Evolutionary conservation across 2,113 vertebrate species (phyloP).

Genomic region (Erythrolamprus reginae): DNA sequence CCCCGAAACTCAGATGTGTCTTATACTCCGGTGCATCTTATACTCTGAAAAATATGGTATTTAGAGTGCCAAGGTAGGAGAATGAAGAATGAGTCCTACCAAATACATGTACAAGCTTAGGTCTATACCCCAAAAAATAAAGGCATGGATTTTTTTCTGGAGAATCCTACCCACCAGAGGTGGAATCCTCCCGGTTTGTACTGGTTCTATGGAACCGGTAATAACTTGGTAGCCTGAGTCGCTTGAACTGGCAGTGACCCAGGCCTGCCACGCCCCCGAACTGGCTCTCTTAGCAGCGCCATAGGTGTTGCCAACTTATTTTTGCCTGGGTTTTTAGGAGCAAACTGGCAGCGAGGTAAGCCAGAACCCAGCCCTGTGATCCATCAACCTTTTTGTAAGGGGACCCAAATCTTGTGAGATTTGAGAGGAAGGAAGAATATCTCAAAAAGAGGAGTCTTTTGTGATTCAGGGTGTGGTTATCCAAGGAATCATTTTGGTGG

Average conservation of each 20-base stretch:
- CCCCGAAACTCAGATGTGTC: too few species aligned
- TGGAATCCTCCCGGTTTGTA: too few species aligned
- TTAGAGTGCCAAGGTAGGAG: background rate
- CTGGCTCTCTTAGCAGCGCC: too few species aligned
- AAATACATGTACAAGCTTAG: background rate
- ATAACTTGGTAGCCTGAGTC: too few species aligned
- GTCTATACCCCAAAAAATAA: background rate
- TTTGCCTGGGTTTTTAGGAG: too few species aligned
- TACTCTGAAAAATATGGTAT: too few species aligned
- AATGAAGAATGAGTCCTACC: background rate
- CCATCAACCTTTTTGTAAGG: background rate
- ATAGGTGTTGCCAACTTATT: too few species aligned
- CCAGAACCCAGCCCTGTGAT: background rate
- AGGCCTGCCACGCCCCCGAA: too few species aligned
- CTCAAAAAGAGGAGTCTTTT: background rate
- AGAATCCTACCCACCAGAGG: background rate
- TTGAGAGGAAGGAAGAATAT: background rate
- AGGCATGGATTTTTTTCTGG: background rate
- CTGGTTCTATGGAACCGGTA: too few species aligned
- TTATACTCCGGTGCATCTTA: too few species aligned
- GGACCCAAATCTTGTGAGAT: background rate
- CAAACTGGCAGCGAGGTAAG: too few species aligned
- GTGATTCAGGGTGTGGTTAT: background rate
- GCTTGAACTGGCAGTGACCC: too few species aligned
- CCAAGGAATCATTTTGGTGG: background rate